phyloP scores from a whole-genome alignment of 2,113 vertebrate species.

The Pollimyrus isidori region DNA sequence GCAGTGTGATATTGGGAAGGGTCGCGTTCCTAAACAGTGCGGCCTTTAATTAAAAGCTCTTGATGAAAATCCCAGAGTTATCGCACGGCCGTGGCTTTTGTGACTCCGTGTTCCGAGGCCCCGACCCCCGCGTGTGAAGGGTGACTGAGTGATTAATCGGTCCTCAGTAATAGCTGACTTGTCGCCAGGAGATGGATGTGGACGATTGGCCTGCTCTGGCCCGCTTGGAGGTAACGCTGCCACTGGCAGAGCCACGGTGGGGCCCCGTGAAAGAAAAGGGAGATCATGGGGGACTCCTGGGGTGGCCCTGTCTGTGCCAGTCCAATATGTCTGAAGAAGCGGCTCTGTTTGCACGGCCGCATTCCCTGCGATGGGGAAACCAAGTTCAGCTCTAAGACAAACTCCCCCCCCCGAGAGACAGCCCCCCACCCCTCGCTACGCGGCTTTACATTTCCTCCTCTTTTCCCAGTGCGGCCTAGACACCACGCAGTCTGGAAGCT shows the following conservation, averaged over 20 bases:
- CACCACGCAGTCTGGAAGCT: constrained; percentile 55
- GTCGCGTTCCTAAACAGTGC: not conserved
- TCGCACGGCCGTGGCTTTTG: not conserved
- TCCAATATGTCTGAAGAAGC: not conserved
- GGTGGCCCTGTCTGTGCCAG: not conserved
- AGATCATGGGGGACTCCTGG: not conserved
- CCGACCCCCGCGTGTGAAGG: not conserved
- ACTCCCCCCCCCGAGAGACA: constrained; percentile 16
- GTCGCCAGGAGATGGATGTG: constrained; percentile 9
- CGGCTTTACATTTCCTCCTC: constrained; percentile 27
- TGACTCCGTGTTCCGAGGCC: not conserved
- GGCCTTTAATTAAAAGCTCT: constrained; percentile 4
- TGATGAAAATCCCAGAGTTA: not conserved
- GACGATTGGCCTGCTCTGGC: not conserved
- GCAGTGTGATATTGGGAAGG: not conserved
- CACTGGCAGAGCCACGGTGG: not conserved
- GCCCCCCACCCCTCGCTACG: not conserved
- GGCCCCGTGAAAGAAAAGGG: not conserved
- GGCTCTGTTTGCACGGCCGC: constrained; percentile 48
- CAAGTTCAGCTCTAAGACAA: constrained; percentile 62
- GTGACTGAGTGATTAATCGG: constrained; percentile 14
- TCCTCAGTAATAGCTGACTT: not conserved
- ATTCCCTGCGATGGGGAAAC: constrained; percentile 49
- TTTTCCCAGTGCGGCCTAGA: constrained; percentile 51
- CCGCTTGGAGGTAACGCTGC: not conserved